phyloP scores from a whole-genome alignment of 2,113 vertebrate species.

The Pluvianellus socialis region DNA sequence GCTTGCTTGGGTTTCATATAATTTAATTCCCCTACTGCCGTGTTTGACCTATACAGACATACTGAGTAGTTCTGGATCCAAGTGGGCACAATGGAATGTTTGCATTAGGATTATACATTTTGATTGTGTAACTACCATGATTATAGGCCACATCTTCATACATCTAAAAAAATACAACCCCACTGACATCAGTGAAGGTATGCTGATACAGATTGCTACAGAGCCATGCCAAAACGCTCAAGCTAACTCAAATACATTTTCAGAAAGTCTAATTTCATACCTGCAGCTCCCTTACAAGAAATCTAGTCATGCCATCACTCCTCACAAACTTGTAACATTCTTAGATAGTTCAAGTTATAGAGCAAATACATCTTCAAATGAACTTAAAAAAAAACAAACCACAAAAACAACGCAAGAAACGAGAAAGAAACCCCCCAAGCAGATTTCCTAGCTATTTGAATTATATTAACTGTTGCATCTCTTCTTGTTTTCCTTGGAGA shows the following conservation, averaged over 20 bases:
- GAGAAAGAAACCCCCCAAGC: neutral
- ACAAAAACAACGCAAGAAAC: neutral
- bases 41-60: neutral
- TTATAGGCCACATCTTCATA: neutral
- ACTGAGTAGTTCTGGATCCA: neutral
- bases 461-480: neutral
- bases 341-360: neutral
- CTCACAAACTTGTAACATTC: neutral
- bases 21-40: neutral
- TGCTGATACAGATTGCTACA: neutral
- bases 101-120: neutral
- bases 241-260: neutral
- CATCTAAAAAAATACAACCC: neutral
- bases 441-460: neutral
- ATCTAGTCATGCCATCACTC: neutral
- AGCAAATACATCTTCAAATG: neutral
- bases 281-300: neutral
- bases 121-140: neutral
- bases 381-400: neutral
- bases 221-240: neutral
- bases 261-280: neutral
- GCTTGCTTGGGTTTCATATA: neutral
- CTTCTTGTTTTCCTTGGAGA: neutral
- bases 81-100: neutral
- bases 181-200: neutral